Base-by-base conservation (phyloP, 1,140 invertebrate species). In the Planococcus citri region DNA sequence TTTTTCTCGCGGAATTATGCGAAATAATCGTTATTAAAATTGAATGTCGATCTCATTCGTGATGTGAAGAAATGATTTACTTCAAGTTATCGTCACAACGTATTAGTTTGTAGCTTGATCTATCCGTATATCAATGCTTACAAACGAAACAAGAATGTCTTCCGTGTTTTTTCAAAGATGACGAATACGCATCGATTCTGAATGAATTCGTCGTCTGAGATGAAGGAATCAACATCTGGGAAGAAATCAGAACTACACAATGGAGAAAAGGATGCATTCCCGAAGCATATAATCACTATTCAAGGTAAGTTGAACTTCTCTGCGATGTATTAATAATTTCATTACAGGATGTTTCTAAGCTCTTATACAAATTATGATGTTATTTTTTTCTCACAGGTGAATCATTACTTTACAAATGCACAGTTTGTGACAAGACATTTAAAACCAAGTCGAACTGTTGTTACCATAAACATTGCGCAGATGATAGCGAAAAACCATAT, bases 381-480 rank as follows among this genome's bases (percentile, higher is more conserved):
- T 33, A 12, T 12, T 33, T 4, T 58, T 20, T 58, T 58, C 3
- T 58, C 20, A 17, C 60, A 64, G 60, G 25, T 20, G 17, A 64
- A 25, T 27, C 60, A 9, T 27, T 64, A 10, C 21, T 25, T 14
- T 64, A 64, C 22, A 27, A 64, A 64, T 64, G 60, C 24, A 64
- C 60, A 1, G 22, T 64, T 14, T 64, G 60, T 27, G 17, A 64
- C 22, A 64, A 64, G 24, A 64, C 60, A 22, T 64, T 64, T 17
- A 27, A 24, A 64, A 25, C 60, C 14, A 64, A 64, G 24, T 64
- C 60, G 10, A 64, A 64, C 25, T 64, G 60, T 25, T 64, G 22
- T 17, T 64, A 64, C 25, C 60, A 64, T 27, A 64, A 64, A 25
- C 21, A 64, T 17, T 64, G 60, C 17, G 21, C 60, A 3, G 25